A percentile compares a stretch with the other conserved stretches of the same genome.
These are phyloP conservation scores for Norana najaformis DNA, from an alignment of 2,888 invertebrate species.

Conservation along the genomic window DNA sequence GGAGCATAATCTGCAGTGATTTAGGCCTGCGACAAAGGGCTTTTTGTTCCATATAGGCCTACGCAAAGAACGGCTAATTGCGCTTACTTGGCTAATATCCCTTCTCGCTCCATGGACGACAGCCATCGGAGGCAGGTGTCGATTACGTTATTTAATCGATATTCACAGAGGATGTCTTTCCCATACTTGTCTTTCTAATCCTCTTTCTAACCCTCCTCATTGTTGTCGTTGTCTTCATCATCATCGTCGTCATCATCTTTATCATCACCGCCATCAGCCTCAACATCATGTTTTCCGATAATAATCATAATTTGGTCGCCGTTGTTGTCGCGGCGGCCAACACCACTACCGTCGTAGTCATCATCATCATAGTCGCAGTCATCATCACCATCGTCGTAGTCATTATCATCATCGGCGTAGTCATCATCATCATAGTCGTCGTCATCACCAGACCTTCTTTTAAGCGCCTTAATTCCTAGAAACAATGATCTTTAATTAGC, in stretches of 20 bases:
- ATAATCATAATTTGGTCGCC: too few relatives aligned
- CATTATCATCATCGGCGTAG: not conserved
- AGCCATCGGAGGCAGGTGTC: not conserved
- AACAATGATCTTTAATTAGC: not conserved
- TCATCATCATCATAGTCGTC: not conserved
- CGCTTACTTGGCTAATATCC: not conserved
- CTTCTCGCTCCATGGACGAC: not conserved
- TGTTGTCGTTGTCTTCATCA: too few relatives aligned
- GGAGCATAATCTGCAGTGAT: not conserved
- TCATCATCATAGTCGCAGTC: not conserved
- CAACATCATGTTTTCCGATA: too few relatives aligned
- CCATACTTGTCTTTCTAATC: too few relatives aligned
- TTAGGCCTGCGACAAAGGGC: not conserved
- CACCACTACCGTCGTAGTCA: not conserved
- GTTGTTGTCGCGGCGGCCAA: not conserved
- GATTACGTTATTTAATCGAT: too few relatives aligned
- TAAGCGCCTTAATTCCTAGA: not conserved
- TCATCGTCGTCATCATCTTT: too few relatives aligned
- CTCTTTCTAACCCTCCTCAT: too few relatives aligned
- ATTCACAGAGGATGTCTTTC: too few relatives aligned
- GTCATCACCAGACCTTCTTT: not conserved
- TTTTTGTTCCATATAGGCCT: not conserved
- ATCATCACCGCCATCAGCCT: too few relatives aligned
- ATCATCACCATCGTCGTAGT: slow-evolving; percentile 15
- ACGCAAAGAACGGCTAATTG: not conserved